Base-by-base conservation (phyloP, 2,797 vertebrate species). In the Hemibagrus guttatus region DNA sequence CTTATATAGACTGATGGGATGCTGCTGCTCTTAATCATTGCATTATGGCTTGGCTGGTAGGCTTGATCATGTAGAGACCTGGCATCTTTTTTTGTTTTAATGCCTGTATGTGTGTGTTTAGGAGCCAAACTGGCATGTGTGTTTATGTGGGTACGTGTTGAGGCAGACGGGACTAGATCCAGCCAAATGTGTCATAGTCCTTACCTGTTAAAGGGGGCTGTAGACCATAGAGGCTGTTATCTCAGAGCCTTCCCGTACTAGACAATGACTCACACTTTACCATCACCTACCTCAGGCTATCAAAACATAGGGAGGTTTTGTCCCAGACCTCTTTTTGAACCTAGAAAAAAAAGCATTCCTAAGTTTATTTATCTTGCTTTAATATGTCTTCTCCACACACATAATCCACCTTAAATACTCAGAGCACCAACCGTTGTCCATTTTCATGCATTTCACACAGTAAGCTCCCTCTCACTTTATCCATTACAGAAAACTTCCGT, bases 191-290 rank as follows among this genome's bases (percentile, higher is more conserved):
- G 86, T 85, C 87, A 88, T 71, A 80, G 81, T 26, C 49, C 9
- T 82, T 88, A 89, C 88, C 84, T 87, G 78, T 68, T 31, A 56
- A 78, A 88, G 21, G n/a, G 83, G 54, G 6, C 21, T 81, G n/a
- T 49, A 68, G 78, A 68, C 80, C 52, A 69, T 83, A n/a, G 35
- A 85, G 76, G 75, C 49, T 81, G 84, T 85, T 85, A 85, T 90
- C 84, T 81, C n/a, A 81, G 64, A 80, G 31, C 46, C 66, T 72
- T 72, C 2, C 66, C 64, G 28, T 79, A n/a, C 75, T 88, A 90
- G 87, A 89, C 88, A 71, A 17, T 89, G 87, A 91, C 84, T 91
- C 88, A 89, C 42, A 74, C 59, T 42, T 54, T 84, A 64, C 66
- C 69, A 78, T 64, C 84, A 82, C 13, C 64, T 74, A 42, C 81